Base-by-base conservation (phyloP, 2,113 vertebrate species). In the Gopherus evgoodei region DNA sequence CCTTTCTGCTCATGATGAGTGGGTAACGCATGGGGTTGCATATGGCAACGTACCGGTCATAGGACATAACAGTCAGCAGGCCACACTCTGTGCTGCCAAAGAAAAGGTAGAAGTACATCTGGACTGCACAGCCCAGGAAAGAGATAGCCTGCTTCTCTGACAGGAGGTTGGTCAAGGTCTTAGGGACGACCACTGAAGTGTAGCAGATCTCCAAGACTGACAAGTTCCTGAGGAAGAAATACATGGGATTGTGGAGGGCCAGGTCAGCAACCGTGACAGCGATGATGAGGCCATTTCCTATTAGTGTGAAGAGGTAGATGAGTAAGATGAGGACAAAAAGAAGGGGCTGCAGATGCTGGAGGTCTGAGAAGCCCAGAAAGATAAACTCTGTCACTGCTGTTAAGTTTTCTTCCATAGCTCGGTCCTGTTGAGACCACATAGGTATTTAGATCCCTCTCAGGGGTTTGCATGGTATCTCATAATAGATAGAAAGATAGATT, bases 11-110 rank as follows among this genome's bases (percentile, higher is more conserved):
- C 95, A 96, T 91, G 88, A 97, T 78, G 29, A 65, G 42, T n/a
- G 93, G n/a, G 49, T 96, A 97, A 16, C 84, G 93, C 49, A 97
- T 81, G 3, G 97, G 93, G 24, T 31, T 72, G 52, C 97, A 95
- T 86, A 96, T 95, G 94, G 95, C 96, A 2, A 88, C 88, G 0
- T 94, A 95, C 35, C 84, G 84, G 88, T 96, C 96, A 2, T 95
- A 97, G 81, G 94, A 91, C 95, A 96, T 96, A 81, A 94, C 94
- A 2, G 93, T 94, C 76, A 97, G 94, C 59, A 97, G 81, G 80
- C 95, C 96, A 81, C 97, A 96, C 72, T 97, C 97, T 3, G 96
- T 80, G 62, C 95, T 93, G 81, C 96, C 96, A 79, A 96, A 84
- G 54, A 96, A 90, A 21, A 93, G 72, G 84, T 96, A 95, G 50